Evolutionary conservation across 2,797 vertebrate genomes (phyloP), one percentile per base, ranked within the genome.

Genomic region (Tangara arthus): DNA sequence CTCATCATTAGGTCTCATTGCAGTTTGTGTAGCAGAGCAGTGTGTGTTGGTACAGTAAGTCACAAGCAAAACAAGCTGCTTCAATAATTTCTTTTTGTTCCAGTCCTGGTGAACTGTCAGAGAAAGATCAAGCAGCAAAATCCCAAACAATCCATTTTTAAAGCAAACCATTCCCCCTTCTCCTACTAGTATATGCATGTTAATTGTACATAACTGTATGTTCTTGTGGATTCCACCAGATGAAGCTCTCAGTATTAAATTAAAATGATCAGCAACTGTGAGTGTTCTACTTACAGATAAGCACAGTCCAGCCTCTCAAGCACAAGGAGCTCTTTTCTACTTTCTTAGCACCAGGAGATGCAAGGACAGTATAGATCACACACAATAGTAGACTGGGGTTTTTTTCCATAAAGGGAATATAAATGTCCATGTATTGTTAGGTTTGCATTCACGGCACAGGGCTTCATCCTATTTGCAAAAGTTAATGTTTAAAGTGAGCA

Each of bases 31-130:
- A 49, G 94, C 87, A 96, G 77, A 85, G 77, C 94, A 23, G 98
- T 99, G 73, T 99, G 99, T 5, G 98, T 98, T 87, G 98, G 98
- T 70, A 88, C 98, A 96, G 98, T 99, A 97, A 96, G 98, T 96
- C 82, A 50, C 21, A 65, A 83, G 50, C 44, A 82, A 72, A 89
- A 63, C 35, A 73, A 78, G 18, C 35, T 79, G 27, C 77, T 86
- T 68, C 28, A 20, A 1, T 60, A 0, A 46, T 63, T 84, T 66
- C 1, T 63, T 82, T 76, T 87, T 50, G 23, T 73, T 95, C 56
- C 35, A 70, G 61, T 42, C 17, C 27, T 39, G 19, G 68, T 88
- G 59, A 73, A 19, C 39, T 85, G 42, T 42, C 57, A 81, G 53
- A 77, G 41, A 64, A 72, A 46, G 34, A 81, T 21, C 47, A 69